Base-by-base conservation (phyloP, 2,888 invertebrate genomes). In the Cyclophora punctaria region DNA sequence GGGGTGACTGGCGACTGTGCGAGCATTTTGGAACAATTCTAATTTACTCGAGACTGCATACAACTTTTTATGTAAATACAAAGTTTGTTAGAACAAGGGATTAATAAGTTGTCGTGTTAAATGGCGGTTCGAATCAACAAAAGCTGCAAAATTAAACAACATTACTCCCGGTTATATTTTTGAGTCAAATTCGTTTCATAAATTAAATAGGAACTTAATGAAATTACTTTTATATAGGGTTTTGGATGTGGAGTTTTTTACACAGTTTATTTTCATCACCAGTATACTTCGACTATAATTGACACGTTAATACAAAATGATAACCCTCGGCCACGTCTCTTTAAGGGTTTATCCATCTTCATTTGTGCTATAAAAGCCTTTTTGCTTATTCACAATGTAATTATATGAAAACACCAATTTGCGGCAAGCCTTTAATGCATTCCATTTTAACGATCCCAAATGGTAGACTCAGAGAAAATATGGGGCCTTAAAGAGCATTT, bases 401-500 rank as follows among this genome's bases (percentile, higher is more conserved):
- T 80, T 80, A 78, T 74, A 75, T 75, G 75, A 80, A 81, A 83
- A 75, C 64, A 75, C 75, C 74, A 79, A 80, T 81, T 80, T 78
- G 73, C 66, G 69, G 71, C 72, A 78, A 77, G 74, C 75, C 76
- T 80, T 79, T 81, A 79, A 78, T 78, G 72, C 71, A 75, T 82
- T 79, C 76, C 75, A 79, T 79, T 81, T 78, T 78, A 80, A 77
- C 72, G 75, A 70, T 75, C 73, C 76, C 71, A 77, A 80, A 83
- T 78, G 75, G 76, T 64, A 64, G 67, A 69, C 69, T 76, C 71
- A 73, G 76, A 69, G 77, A 74, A 83, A 84, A 83, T 83, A 83
- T 79, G 77, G 75, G 63, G 65, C 73, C 80, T 80, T 83, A 79
- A 83, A 82, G 72, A 84, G 76, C 73, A 77, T 84, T 85, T 84